Base-by-base conservation (phyloP, 2,797 vertebrate species). In the Onychomys arenicola region DNA sequence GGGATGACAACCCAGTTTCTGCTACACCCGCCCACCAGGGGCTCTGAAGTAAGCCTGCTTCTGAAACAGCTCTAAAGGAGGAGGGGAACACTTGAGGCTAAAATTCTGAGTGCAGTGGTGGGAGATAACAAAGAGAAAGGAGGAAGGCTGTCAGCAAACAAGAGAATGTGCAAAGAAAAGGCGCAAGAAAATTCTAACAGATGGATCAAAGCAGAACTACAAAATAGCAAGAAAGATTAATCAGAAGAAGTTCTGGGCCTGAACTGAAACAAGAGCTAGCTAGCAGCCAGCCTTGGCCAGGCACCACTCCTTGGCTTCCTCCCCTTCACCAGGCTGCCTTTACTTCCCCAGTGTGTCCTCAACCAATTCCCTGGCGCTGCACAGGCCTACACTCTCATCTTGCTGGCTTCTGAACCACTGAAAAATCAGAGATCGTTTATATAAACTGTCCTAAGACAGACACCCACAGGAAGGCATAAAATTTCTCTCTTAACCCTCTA, bases 111-210 rank as follows among this genome's bases (percentile, higher is more conserved):
- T 55, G 27, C 29, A 27, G 46, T 29, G 61, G 52, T 25, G 34
- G 57, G 52, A 89, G 37, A 90, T n/a, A 93, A 90, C 19, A 93
- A 84, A 94, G 75, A 37, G 49, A 91, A 69, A 87, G n/a, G 57
- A 76, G 55, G 93, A 59, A 3, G 0, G 10, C 57, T 49, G 14
- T 84, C 85, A 85, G 75, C 75, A 90, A 91, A 88, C 10, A 34
- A 37, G 40, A 37, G 90, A 94, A 94, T 57, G 9, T 77, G 84
- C 57, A 83, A 77, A 96, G 73, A 34, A 82, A 82, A 88, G 3
- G 1, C 11, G 32, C 25, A 8, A 17, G 29, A 78, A 78, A 87
- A 95, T 67, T 83, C 57, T n/a, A 78, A 59, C 78, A 91, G 94
- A 90, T 0, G 14, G 13, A 32, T 57, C 84, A 92, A 52, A 89